Base-by-base conservation (phyloP, 2,888 invertebrate species). In the Drosophila longiperda region DNA sequence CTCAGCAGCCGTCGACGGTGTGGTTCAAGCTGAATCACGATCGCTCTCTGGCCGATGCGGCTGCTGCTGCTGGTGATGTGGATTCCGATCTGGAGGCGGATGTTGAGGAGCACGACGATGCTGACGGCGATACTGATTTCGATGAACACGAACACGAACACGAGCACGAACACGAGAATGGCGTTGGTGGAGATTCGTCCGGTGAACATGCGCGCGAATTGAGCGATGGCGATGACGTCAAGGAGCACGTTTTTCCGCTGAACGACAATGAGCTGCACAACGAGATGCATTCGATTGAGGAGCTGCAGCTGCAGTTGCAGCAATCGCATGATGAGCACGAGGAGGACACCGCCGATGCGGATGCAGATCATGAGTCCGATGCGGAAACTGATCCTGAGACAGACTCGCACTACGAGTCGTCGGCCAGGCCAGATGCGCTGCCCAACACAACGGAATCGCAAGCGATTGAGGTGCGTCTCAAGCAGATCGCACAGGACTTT, bases 401-500 rank as follows among this genome's bases (percentile, higher is more conserved):
- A 7, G 87, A 82, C 23, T 66, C 82, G 32, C 79, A 66, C 26
- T 49, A 60, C 45, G 66, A 76, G 40, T 52, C 66, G 29, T 64
- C 73, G 2, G 58, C 59, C 15, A 67, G 67, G 9, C 63, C 78
- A 40, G 65, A 60, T 20, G 53, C 40, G 11, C 4, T 80, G 72
- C 87, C 89, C 50, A 82, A 83, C 52, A 81, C 84, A 49, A 88
- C 90, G 15, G 91, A 91, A 38, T 77, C 88, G 49, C 90, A 92
- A n/a, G 86, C 91, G n/a, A 92, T 93, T 54, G 93, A 93, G 75
- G 90, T 93, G 67, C 91, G 92, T 57, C 75, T 93, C 12, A 91
- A 92, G 83, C 92, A 93, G 74, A 92, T 93, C 12, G 91, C 93
- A 2, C 91, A 93, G 66, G 92, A 92, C 67, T 90, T 92, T 66